Percentiles rank a stretch among this genome's conserved stretches.
phyloP scores from a whole-genome alignment of 2,113 vertebrate species.

The Hucho hucho region DNA sequence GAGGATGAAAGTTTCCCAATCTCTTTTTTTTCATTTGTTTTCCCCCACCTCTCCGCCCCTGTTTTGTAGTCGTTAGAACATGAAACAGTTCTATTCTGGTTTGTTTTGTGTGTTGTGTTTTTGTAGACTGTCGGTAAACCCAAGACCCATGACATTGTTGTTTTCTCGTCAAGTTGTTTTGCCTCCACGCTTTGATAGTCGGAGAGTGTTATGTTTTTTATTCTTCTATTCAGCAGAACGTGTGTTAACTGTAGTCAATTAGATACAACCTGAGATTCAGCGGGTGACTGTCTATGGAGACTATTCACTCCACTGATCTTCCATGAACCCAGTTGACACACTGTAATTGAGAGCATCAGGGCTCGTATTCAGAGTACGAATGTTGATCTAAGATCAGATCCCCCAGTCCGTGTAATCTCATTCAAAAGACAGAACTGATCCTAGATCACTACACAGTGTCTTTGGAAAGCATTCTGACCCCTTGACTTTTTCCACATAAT shows the following conservation, averaged over 20 bases:
- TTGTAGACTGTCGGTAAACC: slow-evolving; percentile 18
- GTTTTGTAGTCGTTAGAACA: slow-evolving; percentile 33
- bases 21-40: slow-evolving; percentile 6
- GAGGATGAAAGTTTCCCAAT: slow-evolving; percentile 52
- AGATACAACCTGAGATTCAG: slow-evolving; percentile 26
- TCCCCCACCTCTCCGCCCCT: slow-evolving; percentile 26
- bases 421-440: too few relatives aligned
- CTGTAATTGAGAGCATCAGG: too few relatives aligned
- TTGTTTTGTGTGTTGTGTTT: slow-evolving; percentile 2
- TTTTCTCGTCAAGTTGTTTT: slow-evolving; percentile 8
- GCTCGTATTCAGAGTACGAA: too few relatives aligned
- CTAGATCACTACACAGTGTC: too few relatives aligned
- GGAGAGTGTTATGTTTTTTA: slow-evolving; percentile 25
- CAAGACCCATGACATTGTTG: slow-evolving; percentile 16
- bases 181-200: slow-evolving; percentile 35
- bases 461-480: too few relatives aligned
- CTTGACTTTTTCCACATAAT: too few relatives aligned
- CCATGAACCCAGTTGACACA: too few relatives aligned
- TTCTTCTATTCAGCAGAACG: slow-evolving; percentile 45
- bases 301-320: too few relatives aligned
- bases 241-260: slow-evolving; percentile 48
- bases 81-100: slow-evolving; percentile 43
- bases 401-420: too few relatives aligned
- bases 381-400: too few relatives aligned
- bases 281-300: too few relatives aligned